Percentiles rank a stretch among this genome's conserved stretches.
These are phyloP conservation scores for Danaus chrysippus DNA, from an alignment of 2,888 invertebrate genomes.

Conservation along the genomic window DNA sequence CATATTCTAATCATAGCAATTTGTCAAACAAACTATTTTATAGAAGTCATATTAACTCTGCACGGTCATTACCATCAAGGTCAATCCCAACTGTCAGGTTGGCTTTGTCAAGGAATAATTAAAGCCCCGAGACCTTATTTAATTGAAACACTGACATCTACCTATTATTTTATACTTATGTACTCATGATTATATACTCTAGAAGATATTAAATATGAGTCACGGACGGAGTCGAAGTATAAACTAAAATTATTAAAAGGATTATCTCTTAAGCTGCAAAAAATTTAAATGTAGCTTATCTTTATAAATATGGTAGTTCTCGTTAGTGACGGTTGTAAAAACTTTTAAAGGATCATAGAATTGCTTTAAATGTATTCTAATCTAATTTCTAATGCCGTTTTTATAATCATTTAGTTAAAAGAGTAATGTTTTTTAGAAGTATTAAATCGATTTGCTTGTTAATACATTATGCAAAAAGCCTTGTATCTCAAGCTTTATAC, in stretches of 20 bases:
- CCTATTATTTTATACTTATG: not conserved
- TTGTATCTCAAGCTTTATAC: conserved; percentile 16
- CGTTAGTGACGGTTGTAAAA: not conserved
- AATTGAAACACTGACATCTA: conserved; percentile 20
- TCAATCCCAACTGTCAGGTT: conserved; percentile 16
- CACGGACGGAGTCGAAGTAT: not conserved
- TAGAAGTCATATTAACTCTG: conserved; percentile 19
- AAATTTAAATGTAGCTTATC: not conserved
- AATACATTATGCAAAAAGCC: conserved; percentile 14
- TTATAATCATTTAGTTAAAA: too few relatives aligned
- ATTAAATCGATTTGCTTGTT: too few relatives aligned
- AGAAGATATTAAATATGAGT: not conserved
- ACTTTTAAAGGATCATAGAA: not conserved
- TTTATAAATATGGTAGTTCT: not conserved
- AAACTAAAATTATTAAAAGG: not conserved
- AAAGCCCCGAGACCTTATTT: conserved; percentile 24
- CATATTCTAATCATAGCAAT: conserved; percentile 28
- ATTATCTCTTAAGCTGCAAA: not conserved
- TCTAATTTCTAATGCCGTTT: not conserved
- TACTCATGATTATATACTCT: not conserved
- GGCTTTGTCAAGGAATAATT: conserved; percentile 25
- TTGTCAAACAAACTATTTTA: conserved; percentile 24
- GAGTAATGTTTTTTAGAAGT: too few relatives aligned
- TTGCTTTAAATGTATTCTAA: not conserved
- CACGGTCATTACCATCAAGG: conserved; percentile 25